phyloP scores from a whole-genome alignment of 1,140 invertebrate genomes.

The Acromyrmex echinatior region DNA sequence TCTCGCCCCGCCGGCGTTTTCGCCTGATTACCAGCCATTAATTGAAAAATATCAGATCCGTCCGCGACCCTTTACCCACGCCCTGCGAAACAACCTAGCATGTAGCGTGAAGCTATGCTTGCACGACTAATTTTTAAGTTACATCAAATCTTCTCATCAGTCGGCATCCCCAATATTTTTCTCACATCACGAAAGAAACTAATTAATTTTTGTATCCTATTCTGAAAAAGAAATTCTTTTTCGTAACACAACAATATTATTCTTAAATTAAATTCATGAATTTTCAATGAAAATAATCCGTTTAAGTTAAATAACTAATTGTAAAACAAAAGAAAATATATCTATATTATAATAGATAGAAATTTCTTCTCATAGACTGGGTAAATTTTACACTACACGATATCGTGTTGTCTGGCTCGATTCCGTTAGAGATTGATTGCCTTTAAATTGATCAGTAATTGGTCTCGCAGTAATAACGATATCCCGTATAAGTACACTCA shows the following conservation, averaged over 20 bases:
- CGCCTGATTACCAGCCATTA: slow-evolving; percentile 38
- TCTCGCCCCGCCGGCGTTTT: slow-evolving; percentile 29
- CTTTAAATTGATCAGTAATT: slow-evolving; percentile 55
- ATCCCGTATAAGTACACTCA: slow-evolving; percentile 45
- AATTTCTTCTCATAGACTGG: slow-evolving; percentile 2
- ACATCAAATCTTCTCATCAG: neutral
- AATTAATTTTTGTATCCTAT: neutral
- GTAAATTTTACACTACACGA: slow-evolving; percentile 5
- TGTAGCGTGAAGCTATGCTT: neutral
- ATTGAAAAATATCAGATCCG: slow-evolving; percentile 49
- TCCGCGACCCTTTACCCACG: slow-evolving; percentile 34
- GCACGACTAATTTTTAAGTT: neutral
- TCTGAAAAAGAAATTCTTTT: neutral
- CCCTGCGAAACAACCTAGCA: neutral
- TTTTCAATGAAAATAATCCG: neutral
- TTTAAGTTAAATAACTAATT: neutral
- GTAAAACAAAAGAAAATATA: neutral
- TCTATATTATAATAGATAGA: neutral
- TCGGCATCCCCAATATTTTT: neutral
- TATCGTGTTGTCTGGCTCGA: slow-evolving; percentile 29
- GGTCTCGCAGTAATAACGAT: slow-evolving; percentile 44
- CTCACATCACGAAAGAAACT: neutral
- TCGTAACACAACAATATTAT: neutral
- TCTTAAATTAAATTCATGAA: neutral
- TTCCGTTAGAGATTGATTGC: slow-evolving; percentile 56